Conservation (phyloP, 1,140 invertebrate genomes). For the Aphelenchoides avenae region DNA sequence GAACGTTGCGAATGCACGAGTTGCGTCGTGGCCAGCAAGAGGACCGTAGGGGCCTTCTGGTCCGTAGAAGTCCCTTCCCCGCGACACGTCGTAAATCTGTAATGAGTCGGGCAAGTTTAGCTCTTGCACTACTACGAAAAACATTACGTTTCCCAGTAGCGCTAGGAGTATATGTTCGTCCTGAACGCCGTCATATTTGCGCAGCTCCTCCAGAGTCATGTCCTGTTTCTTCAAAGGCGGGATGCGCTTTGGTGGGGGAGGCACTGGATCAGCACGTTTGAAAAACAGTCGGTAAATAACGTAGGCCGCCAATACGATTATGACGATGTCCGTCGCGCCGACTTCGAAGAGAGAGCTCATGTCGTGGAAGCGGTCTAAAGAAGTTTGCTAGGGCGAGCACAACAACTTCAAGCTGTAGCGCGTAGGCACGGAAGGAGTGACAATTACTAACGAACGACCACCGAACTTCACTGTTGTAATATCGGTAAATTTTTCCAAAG, state of each 20-base stretch:
- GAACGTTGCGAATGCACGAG: conserved; percentile 34
- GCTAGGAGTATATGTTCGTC: conserved; percentile 43
- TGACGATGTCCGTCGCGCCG: conserved; percentile 12
- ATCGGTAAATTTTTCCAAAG: too few relatives aligned
- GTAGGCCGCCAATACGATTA: conserved; percentile 14
- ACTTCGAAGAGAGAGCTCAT: conserved; percentile 25
- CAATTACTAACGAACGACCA: too few relatives aligned
- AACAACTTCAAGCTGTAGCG: too few relatives aligned
- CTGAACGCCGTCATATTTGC: conserved; percentile 39
- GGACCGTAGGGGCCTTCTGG: conserved; percentile 34
- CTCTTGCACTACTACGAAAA: too few relatives aligned
- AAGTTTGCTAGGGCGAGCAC: too few relatives aligned
- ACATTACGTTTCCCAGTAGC: conserved; percentile 33
- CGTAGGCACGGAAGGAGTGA: too few relatives aligned
- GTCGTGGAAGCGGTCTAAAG: too few relatives aligned
- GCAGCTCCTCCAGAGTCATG: conserved; percentile 42
- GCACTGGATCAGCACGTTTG: conserved; percentile 3
- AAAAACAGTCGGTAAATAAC: conserved; percentile 26
- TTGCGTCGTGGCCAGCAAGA: conserved; percentile 45
- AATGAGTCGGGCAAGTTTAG: too few relatives aligned
- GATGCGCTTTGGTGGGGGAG: neutral
- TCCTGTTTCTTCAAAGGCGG: conserved; percentile 37
- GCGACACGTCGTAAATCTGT: conserved; percentile 47
- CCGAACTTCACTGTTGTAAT: too few relatives aligned
- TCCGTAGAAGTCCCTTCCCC: conserved; percentile 43